Base-by-base conservation (phyloP, 2,113 vertebrate species). In the Natator depressus region DNA sequence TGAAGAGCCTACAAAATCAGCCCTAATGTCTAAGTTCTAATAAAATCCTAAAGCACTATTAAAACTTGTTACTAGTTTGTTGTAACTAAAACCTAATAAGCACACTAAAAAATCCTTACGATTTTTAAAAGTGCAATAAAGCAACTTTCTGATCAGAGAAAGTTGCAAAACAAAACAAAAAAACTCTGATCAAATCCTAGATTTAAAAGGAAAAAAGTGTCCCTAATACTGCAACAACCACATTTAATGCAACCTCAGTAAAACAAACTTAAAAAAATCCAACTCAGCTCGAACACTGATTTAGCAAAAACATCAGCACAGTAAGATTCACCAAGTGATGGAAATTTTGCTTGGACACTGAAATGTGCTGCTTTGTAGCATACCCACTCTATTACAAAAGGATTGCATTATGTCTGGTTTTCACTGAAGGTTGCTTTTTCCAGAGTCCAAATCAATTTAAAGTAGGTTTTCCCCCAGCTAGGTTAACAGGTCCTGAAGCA, bases 51-150 rank as follows among this genome's bases (percentile, higher is more conserved):
- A 76, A n/a, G 76, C 1, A 80, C 10, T 84, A 42, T 78, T 85
- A 49, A 89, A 54, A 69, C 35, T 46, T 93, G 85, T 91, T 89
- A 97, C 8, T 87, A 69, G 49, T 27, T 76, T 82, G 80, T 75
- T 82, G 75, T 82, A 93, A 87, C 29, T 35, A 47, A 93, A 91
- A 72, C 8, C 13, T 82, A 93, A 5, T 42, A 72, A 90, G 14
- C 83, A 8, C 25, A 89, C 10, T 46, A 75, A 69, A 65, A 80
- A 85, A 55, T 4, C 20, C 20, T 22, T 54, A 54, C 76, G 89
- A 76, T 87, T 91, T 84, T 91, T 90, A 54, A 47, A 87, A 3
- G 24, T 47, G 89, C 91, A 92, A 91, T 94, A 10, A 19, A 82
- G n/a, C 38, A 81, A n/a, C 42, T 38, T 82, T 89, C n/a, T 84